A percentile compares a stretch with the other conserved stretches of the same genome.
Evolutionary conservation across 2,113 vertebrate genomes (phyloP).

Genomic region (Xenopus tropicalis): DNA sequence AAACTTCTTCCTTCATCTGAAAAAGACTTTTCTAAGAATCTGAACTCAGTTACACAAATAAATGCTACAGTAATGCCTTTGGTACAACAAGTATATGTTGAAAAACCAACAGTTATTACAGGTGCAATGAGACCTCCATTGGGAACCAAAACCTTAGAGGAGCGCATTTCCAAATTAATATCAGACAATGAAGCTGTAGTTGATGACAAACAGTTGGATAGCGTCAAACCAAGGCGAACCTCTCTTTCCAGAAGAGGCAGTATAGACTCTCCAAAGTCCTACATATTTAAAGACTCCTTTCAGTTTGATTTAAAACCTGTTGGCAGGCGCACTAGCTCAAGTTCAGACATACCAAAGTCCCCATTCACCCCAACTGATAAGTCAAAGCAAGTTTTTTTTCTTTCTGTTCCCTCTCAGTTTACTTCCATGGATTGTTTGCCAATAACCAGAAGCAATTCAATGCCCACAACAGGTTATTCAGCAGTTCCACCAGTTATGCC

Average conservation of each 20-base stretch:
- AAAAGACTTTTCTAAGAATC: slow-evolving; percentile 70
- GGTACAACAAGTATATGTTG: slow-evolving; percentile 66
- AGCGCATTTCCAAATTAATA: slow-evolving; percentile 94
- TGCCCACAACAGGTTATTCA: slow-evolving; percentile 92
- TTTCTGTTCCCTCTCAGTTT: slow-evolving; percentile 81
- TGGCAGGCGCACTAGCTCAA: slow-evolving; percentile 91
- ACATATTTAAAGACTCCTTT: slow-evolving; percentile 98
- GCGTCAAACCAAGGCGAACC: slow-evolving; percentile 95
- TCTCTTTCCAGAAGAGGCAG: slow-evolving; percentile 94
- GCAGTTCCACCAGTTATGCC: slow-evolving; percentile 78
- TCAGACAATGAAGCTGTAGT: slow-evolving; percentile 97
- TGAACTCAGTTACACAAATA: slow-evolving; percentile 52
- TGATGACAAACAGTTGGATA: slow-evolving; percentile 95
- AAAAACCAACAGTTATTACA: slow-evolving; percentile 63
- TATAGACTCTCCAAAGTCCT: slow-evolving; percentile 97
- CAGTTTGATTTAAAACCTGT: slow-evolving; percentile 96
- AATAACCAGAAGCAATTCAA: slow-evolving; percentile 96
- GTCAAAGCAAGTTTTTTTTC: slow-evolving; percentile 92
- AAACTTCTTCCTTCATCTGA: slow-evolving; percentile 76
- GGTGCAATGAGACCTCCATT: slow-evolving; percentile 86
- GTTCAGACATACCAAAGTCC: slow-evolving; percentile 97
- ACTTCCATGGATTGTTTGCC: slow-evolving; percentile 89
- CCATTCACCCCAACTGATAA: slow-evolving; percentile 96
- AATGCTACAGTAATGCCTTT: slow-evolving; percentile 63
- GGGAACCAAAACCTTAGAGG: slow-evolving; percentile 89